Evolutionary conservation across 53 echinoderm and acorn worm genomes (phyloP), one percentile per base, ranked within the genome.

Genomic region (Echinometra lucunter): DNA sequence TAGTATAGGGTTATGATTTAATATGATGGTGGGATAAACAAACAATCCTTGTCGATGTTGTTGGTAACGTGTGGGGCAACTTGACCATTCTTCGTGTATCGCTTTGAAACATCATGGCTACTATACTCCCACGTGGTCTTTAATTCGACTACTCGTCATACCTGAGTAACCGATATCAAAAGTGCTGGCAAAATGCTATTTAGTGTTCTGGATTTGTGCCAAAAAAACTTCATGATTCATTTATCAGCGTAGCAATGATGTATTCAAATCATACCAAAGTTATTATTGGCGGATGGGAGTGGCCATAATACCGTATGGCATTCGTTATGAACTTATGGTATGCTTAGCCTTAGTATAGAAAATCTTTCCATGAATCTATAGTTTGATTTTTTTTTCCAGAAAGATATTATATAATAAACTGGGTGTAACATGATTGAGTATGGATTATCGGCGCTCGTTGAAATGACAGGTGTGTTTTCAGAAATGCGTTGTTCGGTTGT

Each of bases 391-490:
- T n/a, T 13, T 56, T 56, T 56, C 13, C 8, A 13, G 56, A 56
- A 56, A 37, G 74, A 74, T 74, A 37, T 78, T 19, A 78, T 78
- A n/a, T n/a, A n/a, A n/a, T n/a, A n/a, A n/a, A 78, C 23, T 78
- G 78, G 21, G 78, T 42, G 78, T 78, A 78, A 78, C 78, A 34
- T 34, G 10, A 37, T 35, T 74, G 15, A 37, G 6, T 35, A 40
- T 78, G 42, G 78, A 78, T 78, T 42, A 78, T 21, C 78, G 10
- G 8, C 18, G 1, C 38, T 78, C 78, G 42, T 78, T 78, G 38
- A 42, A 78, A 78, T 42, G 42, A 40, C 78, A 78, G 8, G 4
- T 38, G 74, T 16, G 37, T 38, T 53, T 37, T 37, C 4, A 17
- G 0, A 17, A 74, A 74, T 37, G 35, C 10, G 8, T 25, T 12